Evolutionary conservation across 2,113 vertebrate genomes (phyloP), one percentile per base, ranked within the genome.

Genomic region (Phylloscopus trochiloides): DNA sequence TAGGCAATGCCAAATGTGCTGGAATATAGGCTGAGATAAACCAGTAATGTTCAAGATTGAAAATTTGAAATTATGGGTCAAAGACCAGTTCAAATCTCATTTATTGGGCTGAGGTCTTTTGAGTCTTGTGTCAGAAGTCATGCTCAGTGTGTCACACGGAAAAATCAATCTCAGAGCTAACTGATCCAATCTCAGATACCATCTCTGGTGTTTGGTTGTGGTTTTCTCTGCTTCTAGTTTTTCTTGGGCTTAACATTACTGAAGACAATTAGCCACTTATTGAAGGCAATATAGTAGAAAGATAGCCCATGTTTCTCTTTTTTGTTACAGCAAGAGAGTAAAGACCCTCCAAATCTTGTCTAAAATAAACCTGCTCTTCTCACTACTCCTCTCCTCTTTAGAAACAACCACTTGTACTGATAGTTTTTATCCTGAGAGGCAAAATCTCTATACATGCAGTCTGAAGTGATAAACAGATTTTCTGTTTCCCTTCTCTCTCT

Each of bases 151-250:
- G 18, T 67, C 31, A 72, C 15, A 25, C 21, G 36, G 29, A n/a
- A 81, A 82, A 75, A 15, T 4, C 1, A 47, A 72, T 34, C 19
- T 18, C 48, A 31, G 4, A 82, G 9, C 2, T 68, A 75, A 82
- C 1, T 18, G 8, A 90, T 52, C 19, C 36, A 61, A 26, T 54
- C 54, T 45, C 25, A 62, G 42, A n/a, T 80, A 12, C 2, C 72
- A 86, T 3, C 9, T 66, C 12, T 50, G 31, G 5, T 47, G 5
- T 6, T 82, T 31, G 10, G 2, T 29, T 34, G 1, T 42, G 0
- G 0, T 7, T 45, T 66, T 51, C 22, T 3, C 9, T 15, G 3
- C 15, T 82, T 72, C 9, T 14, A 3, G 9, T 72, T 79, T 68
- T 5, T 62, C 15, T 70, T 67, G 4, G 31, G 1, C 3, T 90